Evolutionary conservation across 2,797 vertebrate species (phyloP), one percentile per base, ranked within the genome.

Genomic region (Moxostoma hubbsi): DNA sequence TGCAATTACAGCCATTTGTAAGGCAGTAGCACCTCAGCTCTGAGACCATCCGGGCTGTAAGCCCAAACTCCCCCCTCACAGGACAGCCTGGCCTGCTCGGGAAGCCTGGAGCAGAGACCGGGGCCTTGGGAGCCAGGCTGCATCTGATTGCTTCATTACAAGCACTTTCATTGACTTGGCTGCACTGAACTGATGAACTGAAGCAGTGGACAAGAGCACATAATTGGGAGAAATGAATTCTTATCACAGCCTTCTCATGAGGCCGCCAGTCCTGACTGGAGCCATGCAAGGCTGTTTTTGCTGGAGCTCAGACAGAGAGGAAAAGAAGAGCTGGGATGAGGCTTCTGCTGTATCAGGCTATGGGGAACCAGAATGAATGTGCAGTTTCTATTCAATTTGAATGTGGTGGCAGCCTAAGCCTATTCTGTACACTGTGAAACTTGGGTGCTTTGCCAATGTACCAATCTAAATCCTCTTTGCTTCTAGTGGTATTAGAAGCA

Each of bases 201-300:
- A 94, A 94, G 92, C 93, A 92, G 92, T 93, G 94, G 95, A 96
- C 95, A 94, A 93, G 94, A 93, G 90, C 92, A 89, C 88, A 77
- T 97, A 96, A 97, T 96, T 95, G 96, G 93, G 90, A 94, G 94
- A 95, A 95, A 94, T 94, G 92, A 94, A 97, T 97, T 97, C 96
- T 92, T 92, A 93, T 95, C 95, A 96, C 95, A 95, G 93, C 89
- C 85, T 92, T 92, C 93, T 94, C 92, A 89, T 87, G 91, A 93
- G 93, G 92, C 92, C 85, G 81, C 86, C 86, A 85, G 90, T 90
- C 91, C 88, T 87, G 87, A 88, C 90, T 86, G 90, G 85, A 92
- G 90, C 89, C 84, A 86, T 85, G 86, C 87, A 51, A 82, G 78
- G 62, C 82, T 82, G 71, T 72, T 69, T 73, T 77, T 53, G 57